Evolutionary conservation across 2,113 vertebrate species (phyloP).

Genomic region (Limnothrissa miodon): DNA sequence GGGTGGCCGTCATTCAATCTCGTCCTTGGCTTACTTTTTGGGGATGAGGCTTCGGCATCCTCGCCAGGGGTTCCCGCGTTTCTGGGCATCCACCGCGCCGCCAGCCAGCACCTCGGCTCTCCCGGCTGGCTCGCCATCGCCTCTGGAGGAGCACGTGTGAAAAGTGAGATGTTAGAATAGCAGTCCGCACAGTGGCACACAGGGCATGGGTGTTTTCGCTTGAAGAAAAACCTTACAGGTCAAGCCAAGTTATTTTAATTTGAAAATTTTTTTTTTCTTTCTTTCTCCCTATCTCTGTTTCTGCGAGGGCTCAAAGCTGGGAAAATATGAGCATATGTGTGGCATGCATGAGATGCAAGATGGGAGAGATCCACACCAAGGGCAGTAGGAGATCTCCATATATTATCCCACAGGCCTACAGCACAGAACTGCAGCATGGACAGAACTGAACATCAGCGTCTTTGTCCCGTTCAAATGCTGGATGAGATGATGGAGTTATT

Average conservation of each 20-base stretch:
- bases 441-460: not conserved
- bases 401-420: conserved; percentile 1
- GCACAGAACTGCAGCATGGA: not conserved
- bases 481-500: not conserved
- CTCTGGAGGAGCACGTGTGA: not conserved
- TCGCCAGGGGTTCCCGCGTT: not conserved
- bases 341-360: not conserved
- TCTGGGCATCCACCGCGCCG: not conserved
- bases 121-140: not conserved
- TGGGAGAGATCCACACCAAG: not conserved
- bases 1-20: conserved; percentile 20
- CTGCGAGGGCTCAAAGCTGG: not conserved
- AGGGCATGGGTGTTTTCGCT: not conserved
- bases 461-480: not conserved
- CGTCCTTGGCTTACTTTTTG: not conserved
- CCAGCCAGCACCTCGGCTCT: not conserved
- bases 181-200: conserved; percentile 12
- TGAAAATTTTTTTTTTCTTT: not conserved
- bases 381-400: not conserved
- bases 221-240: not conserved
- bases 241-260: conserved; percentile 11
- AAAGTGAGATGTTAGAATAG: conserved; percentile 30
- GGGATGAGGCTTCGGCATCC: conserved; percentile 10
- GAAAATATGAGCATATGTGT: conserved; percentile 11
- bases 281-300: not conserved